Percentiles rank a stretch among this genome's conserved stretches.
Evolutionary conservation across 2,113 vertebrate genomes (phyloP).

Genomic region (Saccopteryx leptura): DNA sequence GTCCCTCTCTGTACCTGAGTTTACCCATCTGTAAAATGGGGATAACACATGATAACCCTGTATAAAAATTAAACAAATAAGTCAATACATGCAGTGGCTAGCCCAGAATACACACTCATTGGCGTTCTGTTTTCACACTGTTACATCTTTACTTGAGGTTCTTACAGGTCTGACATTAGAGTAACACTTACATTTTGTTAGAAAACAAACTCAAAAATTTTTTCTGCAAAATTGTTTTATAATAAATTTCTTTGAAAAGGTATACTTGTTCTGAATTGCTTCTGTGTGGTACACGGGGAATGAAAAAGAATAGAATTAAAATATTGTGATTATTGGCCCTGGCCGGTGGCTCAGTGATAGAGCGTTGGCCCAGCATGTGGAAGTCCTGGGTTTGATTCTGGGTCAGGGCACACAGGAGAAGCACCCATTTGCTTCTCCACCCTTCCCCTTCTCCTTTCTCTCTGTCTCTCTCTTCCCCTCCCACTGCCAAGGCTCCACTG

Average conservation of each 20-base stretch:
- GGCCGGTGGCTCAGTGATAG: no score
- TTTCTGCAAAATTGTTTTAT: background rate
- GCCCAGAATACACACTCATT: background rate
- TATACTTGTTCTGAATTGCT: background rate
- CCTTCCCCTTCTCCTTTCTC: no score
- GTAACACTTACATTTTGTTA: background rate
- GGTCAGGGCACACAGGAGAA: no score
- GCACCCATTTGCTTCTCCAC: no score
- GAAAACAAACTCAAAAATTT: background rate
- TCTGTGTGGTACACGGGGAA: background rate
- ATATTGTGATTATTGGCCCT: background rate
- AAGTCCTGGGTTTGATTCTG: no score
- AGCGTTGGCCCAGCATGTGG: no score
- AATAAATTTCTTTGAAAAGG: background rate
- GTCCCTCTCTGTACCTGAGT: background rate
- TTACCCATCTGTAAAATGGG: background rate
- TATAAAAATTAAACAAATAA: background rate
- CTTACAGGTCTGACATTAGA: background rate
- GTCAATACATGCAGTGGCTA: background rate
- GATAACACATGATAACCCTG: no score
- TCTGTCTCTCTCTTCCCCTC: no score
- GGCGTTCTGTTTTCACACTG: background rate
- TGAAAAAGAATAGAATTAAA: constrained; percentile 9
- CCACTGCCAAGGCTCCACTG: no score
- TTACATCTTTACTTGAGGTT: background rate